Evolutionary conservation across 2,113 vertebrate genomes (phyloP), one percentile per base, ranked within the genome.

Genomic region (Notothenia rossii): DNA sequence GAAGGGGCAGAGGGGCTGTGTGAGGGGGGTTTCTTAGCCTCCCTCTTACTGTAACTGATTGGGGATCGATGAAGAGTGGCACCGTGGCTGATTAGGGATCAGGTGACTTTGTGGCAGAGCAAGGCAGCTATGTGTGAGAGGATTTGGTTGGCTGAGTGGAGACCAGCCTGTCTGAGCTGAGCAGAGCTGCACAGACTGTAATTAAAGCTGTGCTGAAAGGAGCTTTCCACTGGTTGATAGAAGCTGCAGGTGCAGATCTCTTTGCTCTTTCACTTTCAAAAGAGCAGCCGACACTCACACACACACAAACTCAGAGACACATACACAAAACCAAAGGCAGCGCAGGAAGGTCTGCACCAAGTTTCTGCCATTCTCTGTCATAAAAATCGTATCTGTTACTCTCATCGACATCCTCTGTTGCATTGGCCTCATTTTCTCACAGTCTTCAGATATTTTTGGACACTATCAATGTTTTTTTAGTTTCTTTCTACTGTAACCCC

Each of bases 131-230:
- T 72, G 85, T 77, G 85, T 58, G 88, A 86, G 84, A 77, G 85
- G 84, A 87, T 86, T 83, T 61, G 86, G 79, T 78, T 53, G 86
- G 81, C 81, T 86, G 88, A 29, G 40, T 68, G 77, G 85, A 86
- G 83, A 69, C 61, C 53, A 45, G 79, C 72, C 79, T 33, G 81
- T 82, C 77, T 85, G 90, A 84, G 88, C 81, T 51, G 40, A 83
- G 86, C 83, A 22, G 75, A 75, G 86, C 85, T 79, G 81, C 80
- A 79, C 46, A 85, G 75, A 36, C 79, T 79, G 89, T 89, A 90
- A 94, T 93, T 92, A 94, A 90, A 79, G 82, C 79, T 63, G 81
- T 67, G 92, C 75, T 92, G 91, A 93, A 92, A 92, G 89, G 76
- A 91, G 82, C 91, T 89, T 88, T 92, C 92, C 84, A 74, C 87